These are phyloP conservation scores for Rhinoderma darwinii DNA, from an alignment of 2,113 vertebrate species.

Conservation along the genomic window DNA sequence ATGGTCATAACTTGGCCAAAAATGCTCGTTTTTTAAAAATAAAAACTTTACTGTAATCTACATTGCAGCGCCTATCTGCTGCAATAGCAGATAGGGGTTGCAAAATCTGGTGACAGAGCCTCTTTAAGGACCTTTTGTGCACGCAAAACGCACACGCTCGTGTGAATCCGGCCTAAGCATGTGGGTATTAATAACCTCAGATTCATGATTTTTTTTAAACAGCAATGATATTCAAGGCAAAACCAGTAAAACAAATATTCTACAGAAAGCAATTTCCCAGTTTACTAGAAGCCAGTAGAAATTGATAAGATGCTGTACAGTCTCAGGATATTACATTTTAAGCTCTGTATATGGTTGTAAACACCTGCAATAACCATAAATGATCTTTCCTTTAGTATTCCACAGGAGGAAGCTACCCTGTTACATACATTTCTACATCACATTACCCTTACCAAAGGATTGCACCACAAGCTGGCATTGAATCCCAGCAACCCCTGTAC, in stretches of 20 bases:
- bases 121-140: no score
- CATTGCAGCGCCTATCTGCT: no score
- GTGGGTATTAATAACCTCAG: no score
- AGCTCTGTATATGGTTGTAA: not conserved
- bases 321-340: not conserved
- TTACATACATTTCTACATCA: slow-evolving; percentile 73
- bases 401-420: slow-evolving; percentile 73
- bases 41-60: no score
- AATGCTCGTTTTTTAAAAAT: no score
- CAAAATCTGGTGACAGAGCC: no score
- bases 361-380: not conserved
- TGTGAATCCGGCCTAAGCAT: no score
- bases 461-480: slow-evolving; percentile 74
- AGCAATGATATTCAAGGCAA: not conserved
- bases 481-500: slow-evolving; percentile 80
- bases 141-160: no score
- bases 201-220: no score
- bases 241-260: not conserved
- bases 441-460: slow-evolving; percentile 84
- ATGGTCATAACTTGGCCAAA: no score
- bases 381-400: slow-evolving; percentile 74
- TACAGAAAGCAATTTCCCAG: not conserved
- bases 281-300: not conserved
- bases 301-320: not conserved
- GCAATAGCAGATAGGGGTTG: no score